phyloP scores from a whole-genome alignment of 2,888 invertebrate species.

The Andrena trimmerana region DNA sequence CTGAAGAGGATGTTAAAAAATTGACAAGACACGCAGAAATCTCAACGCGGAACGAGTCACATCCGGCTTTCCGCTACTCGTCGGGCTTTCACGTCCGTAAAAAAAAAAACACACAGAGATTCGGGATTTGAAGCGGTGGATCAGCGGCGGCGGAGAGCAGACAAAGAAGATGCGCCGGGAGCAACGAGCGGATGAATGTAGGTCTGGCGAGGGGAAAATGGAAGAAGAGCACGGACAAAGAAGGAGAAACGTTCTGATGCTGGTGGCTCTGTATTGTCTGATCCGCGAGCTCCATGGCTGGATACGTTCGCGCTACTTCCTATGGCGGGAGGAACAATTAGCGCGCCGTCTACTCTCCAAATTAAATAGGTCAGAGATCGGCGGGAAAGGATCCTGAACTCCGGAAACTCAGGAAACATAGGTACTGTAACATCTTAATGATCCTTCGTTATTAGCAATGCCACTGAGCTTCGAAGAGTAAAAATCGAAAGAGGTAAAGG shows the following conservation, averaged over 20 bases:
- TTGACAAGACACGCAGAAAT: conserved; percentile 64
- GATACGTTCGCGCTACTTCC: neutral
- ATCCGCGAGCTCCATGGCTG: neutral
- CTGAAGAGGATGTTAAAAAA: conserved; percentile 55
- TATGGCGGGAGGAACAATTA: neutral
- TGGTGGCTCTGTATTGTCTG: conserved; percentile 24
- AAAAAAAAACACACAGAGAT: conserved; percentile 45
- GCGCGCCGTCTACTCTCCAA: neutral
- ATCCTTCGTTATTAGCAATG: too few species aligned
- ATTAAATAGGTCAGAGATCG: neutral
- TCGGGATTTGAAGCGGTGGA: conserved; percentile 43
- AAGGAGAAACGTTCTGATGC: conserved; percentile 20
- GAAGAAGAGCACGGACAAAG: conserved; percentile 40
- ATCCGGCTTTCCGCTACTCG: conserved; percentile 55
- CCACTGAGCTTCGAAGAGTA: neutral
- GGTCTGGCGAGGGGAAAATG: conserved; percentile 37
- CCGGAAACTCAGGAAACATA: too few species aligned
- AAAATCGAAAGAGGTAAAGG: neutral
- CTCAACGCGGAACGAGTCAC: conserved; percentile 40
- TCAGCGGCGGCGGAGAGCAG: conserved; percentile 12
- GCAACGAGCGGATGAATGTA: conserved; percentile 54
- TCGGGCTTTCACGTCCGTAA: conserved; percentile 59
- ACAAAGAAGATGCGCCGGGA: conserved; percentile 58
- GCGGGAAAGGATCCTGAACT: too few species aligned
- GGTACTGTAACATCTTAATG: too few species aligned